A percentile compares a stretch with the other conserved stretches of the same genome.
These are phyloP conservation scores for Leptinotarsa lineolata DNA, from an alignment of 1,140 invertebrate species.

Conservation along the genomic window DNA sequence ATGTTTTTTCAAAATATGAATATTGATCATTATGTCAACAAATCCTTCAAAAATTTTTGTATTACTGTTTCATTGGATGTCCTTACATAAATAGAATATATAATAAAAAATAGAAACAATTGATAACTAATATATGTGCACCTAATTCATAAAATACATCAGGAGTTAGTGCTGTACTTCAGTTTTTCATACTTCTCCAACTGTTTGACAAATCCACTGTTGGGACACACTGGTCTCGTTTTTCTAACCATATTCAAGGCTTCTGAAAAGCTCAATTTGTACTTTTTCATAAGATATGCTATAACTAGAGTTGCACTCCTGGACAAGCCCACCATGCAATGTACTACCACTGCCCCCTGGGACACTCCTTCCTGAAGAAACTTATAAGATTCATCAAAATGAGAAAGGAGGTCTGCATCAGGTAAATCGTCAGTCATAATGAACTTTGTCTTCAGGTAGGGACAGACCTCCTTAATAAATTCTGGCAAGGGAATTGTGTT, in stretches of 20 bases:
- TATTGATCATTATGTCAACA: too few relatives aligned
- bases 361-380: slow-evolving; percentile 69
- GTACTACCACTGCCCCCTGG: slow-evolving; percentile 71
- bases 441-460: slow-evolving; percentile 71
- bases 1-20: too few relatives aligned
- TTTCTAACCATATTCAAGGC: slow-evolving; percentile 63
- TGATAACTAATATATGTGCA: too few relatives aligned
- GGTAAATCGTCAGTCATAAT: slow-evolving; percentile 81
- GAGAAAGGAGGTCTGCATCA: slow-evolving; percentile 78
- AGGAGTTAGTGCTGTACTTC: slow-evolving; percentile 60
- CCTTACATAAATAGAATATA: too few relatives aligned
- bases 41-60: too few relatives aligned
- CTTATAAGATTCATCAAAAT: slow-evolving; percentile 73
- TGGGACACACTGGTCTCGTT: slow-evolving; percentile 29
- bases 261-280: slow-evolving; percentile 68
- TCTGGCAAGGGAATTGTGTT: slow-evolving; percentile 79
- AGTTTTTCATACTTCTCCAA: slow-evolving; percentile 77
- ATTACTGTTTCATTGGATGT: too few relatives aligned
- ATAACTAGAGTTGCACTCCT: slow-evolving; percentile 82
- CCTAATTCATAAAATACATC: too few relatives aligned
- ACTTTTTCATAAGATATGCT: slow-evolving; percentile 84
- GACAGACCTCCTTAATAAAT: slow-evolving; percentile 66
- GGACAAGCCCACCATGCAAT: slow-evolving; percentile 85
- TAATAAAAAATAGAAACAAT: too few relatives aligned
- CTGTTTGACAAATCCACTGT: slow-evolving; percentile 70